Percentiles rank a stretch among this genome's conserved stretches.
These are phyloP conservation scores for Uromys caudimaculatus DNA, from an alignment of 2,797 vertebrate genomes.

Conservation along the genomic window DNA sequence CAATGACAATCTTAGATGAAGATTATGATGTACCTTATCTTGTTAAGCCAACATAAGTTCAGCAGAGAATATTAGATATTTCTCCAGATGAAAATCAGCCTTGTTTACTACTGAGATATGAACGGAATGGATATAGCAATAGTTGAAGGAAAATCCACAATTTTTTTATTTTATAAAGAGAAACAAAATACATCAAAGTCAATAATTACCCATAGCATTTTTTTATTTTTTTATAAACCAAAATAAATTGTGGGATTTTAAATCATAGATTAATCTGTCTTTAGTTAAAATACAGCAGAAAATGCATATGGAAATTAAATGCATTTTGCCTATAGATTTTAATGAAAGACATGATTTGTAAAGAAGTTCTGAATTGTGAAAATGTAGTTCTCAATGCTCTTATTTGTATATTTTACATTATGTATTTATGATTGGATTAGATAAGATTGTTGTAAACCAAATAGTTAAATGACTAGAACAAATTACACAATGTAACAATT, in stretches of 20 bases:
- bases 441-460: not conserved
- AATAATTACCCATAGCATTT: not conserved
- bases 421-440: not conserved
- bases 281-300: not conserved
- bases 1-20: not conserved
- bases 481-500: not conserved
- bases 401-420: not conserved
- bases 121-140: not conserved
- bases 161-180: not conserved
- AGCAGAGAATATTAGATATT: not conserved
- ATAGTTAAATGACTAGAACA: not conserved
- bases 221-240: not conserved
- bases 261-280: not conserved
- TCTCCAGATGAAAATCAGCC: not conserved
- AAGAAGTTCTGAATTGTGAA: not conserved
- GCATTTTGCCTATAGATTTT: not conserved
- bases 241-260: not conserved
- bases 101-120: not conserved
- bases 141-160: accelerated
- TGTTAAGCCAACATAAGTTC: accelerated
- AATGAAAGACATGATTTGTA: not conserved
- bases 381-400: not conserved
- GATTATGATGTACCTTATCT: not conserved
- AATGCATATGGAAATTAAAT: not conserved
- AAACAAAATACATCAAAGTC: not conserved